phyloP scores from a whole-genome alignment of 2,888 invertebrate species.

The Andrena dorsata region DNA sequence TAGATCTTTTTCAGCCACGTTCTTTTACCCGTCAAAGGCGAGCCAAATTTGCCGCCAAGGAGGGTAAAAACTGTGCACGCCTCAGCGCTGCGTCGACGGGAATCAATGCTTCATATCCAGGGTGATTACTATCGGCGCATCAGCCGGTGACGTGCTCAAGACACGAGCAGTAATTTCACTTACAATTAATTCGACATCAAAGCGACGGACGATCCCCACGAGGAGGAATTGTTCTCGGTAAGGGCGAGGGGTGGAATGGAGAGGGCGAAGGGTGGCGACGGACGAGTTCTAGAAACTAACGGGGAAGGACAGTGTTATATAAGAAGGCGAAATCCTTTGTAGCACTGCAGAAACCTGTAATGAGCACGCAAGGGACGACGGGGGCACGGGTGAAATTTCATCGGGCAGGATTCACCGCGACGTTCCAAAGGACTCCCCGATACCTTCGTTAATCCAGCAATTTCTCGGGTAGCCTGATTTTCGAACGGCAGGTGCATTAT shows the following conservation, averaged over 20 bases:
- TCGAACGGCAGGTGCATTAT: slow-evolving; percentile 13
- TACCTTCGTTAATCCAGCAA: slow-evolving; percentile 32
- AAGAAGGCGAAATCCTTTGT: slow-evolving; percentile 66
- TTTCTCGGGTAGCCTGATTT: slow-evolving; percentile 36
- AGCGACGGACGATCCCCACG: slow-evolving; percentile 38
- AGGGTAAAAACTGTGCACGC: not conserved
- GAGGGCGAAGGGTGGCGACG: not conserved
- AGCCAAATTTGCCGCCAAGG: not conserved
- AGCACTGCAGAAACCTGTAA: slow-evolving; percentile 48
- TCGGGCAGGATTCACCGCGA: slow-evolving; percentile 48
- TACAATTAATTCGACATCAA: slow-evolving; percentile 64
- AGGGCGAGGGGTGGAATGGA: not conserved
- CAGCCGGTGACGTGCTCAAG: not conserved
- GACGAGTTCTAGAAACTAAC: slow-evolving; percentile 29
- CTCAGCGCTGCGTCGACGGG: not conserved
- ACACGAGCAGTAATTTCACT: slow-evolving; percentile 37
- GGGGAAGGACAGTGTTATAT: slow-evolving; percentile 51
- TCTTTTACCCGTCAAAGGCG: not conserved
- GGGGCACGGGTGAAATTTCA: slow-evolving; percentile 60
- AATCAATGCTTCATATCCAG: slow-evolving; percentile 19
- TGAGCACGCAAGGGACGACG: slow-evolving; percentile 26
- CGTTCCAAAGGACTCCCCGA: slow-evolving; percentile 2
- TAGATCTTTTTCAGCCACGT: not conserved
- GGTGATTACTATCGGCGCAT: slow-evolving; percentile 32
- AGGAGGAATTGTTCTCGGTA: not conserved